These are phyloP conservation scores for Ammodytes dubius DNA, from an alignment of 2,113 vertebrate species.

Conservation along the genomic window DNA sequence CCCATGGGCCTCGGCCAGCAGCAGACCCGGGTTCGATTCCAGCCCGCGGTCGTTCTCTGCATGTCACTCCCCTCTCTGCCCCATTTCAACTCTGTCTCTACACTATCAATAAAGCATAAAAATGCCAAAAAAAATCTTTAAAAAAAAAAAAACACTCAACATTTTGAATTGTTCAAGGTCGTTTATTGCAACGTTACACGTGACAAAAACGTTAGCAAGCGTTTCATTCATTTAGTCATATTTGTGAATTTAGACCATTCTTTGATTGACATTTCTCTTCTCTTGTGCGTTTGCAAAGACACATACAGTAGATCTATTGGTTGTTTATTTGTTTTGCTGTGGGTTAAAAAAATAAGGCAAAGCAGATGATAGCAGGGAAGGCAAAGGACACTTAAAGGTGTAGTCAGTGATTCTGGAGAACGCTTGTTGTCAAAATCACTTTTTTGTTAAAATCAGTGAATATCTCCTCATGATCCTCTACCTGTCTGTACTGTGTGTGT, in stretches of 20 bases:
- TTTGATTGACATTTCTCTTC: background rate
- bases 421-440: too few relatives aligned
- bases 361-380: background rate
- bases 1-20: too few relatives aligned
- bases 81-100: too few relatives aligned
- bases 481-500: too few relatives aligned
- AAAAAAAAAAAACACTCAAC: background rate
- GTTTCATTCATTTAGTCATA: background rate
- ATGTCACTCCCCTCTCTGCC: too few relatives aligned
- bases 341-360: conserved; percentile 35
- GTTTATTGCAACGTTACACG: conserved; percentile 67
- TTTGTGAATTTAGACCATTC: background rate
- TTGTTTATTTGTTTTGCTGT: background rate
- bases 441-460: too few relatives aligned
- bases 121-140: background rate
- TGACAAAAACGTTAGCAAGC: conserved; percentile 34
- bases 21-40: too few relatives aligned
- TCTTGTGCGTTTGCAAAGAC: background rate
- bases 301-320: conserved; percentile 10
- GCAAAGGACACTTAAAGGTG: conserved; percentile 50
- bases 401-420: too few relatives aligned
- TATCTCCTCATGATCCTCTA: too few relatives aligned
- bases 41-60: too few relatives aligned
- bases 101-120: too few relatives aligned
- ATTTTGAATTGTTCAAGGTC: conserved; percentile 20